Evolutionary conservation across 2,888 invertebrate genomes (phyloP).

Genomic region (Leistus spinibarbis): DNA sequence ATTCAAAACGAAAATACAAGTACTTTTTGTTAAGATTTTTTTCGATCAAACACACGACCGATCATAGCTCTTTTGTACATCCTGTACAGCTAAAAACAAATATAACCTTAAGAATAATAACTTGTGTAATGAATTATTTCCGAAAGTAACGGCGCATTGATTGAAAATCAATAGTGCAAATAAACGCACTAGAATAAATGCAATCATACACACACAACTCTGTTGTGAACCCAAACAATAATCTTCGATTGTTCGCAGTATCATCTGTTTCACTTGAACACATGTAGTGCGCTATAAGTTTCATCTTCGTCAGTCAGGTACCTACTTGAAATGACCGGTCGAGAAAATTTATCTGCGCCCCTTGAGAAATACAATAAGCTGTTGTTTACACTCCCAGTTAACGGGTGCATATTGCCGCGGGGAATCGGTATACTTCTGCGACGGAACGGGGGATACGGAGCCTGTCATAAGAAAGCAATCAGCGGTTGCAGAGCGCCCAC

Average conservation of each 20-base stretch:
- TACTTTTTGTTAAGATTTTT: no score
- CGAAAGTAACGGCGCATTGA: neutral
- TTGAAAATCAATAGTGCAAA: conserved; percentile 1
- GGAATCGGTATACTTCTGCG: neutral
- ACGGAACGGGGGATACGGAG: neutral
- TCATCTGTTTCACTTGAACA: conserved; percentile 6
- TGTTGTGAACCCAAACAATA: conserved; percentile 17
- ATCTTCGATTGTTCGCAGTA: conserved; percentile 22
- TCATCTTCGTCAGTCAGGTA: neutral
- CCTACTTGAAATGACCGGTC: neutral
- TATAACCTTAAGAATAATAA: no score
- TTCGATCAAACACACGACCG: no score
- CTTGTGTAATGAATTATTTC: no score
- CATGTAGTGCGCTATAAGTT: neutral
- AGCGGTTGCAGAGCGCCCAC: conserved; percentile 53
- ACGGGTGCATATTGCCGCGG: conserved; percentile 5
- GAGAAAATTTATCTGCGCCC: neutral
- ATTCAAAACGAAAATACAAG: no score
- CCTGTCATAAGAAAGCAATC: conserved; percentile 60
- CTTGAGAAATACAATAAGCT: conserved; percentile 35
- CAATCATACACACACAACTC: conserved; percentile 12
- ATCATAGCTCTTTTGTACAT: no score
- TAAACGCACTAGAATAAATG: neutral
- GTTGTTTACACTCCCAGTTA: conserved; percentile 34
- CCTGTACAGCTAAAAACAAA: no score